phyloP scores from a whole-genome alignment of 2,797 vertebrate species.

The Fundulus diaphanus region DNA sequence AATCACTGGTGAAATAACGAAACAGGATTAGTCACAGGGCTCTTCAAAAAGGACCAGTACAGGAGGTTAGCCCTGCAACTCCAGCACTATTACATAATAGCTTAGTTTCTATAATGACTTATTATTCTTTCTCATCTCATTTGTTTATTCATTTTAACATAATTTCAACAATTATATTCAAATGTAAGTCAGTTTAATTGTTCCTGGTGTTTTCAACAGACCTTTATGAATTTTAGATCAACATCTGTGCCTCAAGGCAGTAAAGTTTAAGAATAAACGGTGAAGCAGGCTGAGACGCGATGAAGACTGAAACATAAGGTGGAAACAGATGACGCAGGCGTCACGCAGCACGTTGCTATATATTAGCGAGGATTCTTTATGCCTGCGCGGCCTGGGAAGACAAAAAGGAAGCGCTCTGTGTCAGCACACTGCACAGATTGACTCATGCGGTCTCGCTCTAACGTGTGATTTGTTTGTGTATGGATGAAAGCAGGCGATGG shows the following conservation, averaged over 20 bases:
- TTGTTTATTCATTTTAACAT: background rate
- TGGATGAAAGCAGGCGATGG: slow-evolving; percentile 10
- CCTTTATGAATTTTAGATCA: slow-evolving; percentile 4
- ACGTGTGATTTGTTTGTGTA: slow-evolving; percentile 11
- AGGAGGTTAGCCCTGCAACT: background rate
- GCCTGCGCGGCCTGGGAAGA: slow-evolving; percentile 8
- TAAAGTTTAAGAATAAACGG: slow-evolving; percentile 34
- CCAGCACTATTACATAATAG: background rate
- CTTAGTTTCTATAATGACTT: background rate
- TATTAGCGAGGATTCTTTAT: background rate
- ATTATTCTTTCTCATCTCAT: background rate
- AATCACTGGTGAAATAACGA: background rate
- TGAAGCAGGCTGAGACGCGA: slow-evolving; percentile 7
- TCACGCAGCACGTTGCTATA: background rate
- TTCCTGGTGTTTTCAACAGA: background rate
- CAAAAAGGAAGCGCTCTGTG: background rate
- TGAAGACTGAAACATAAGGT: background rate
- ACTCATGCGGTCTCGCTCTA: slow-evolving; percentile 22
- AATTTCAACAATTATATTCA: background rate
- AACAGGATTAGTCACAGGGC: background rate
- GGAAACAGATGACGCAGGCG: slow-evolving; percentile 44
- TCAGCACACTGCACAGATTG: background rate
- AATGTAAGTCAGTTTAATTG: too few relatives aligned
- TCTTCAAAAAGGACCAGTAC: background rate
- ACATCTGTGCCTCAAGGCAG: background rate